phyloP scores from a whole-genome alignment of 2,888 invertebrate genomes.

The Heliconius charithonia region DNA sequence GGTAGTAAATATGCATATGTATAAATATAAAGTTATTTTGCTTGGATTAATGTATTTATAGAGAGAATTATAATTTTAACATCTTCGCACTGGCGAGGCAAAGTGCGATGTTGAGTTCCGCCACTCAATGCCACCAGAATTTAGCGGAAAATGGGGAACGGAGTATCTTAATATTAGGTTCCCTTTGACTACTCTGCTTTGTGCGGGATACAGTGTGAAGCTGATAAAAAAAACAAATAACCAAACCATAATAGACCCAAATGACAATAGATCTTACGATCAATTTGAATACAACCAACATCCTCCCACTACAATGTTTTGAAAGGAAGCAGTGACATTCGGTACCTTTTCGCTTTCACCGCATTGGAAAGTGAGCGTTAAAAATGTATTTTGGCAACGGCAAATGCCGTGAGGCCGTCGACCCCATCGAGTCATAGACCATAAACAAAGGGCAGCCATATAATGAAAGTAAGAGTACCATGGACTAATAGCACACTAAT shows the following conservation, averaged over 20 bases:
- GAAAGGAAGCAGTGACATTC: conserved; percentile 82
- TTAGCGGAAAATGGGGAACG: no score
- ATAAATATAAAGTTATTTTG: not conserved
- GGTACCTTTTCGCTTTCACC: conserved; percentile 83
- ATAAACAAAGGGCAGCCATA: conserved; percentile 78
- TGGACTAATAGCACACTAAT: conserved; percentile 4
- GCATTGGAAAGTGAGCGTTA: conserved; percentile 83
- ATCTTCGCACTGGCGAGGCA: no score
- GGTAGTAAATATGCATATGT: not conserved
- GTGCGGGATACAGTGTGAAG: no score
- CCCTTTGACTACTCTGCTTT: no score
- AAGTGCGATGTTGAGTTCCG: no score
- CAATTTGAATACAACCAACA: conserved; percentile 64
- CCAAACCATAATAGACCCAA: not conserved
- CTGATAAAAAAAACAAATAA: no score
- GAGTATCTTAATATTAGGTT: no score
- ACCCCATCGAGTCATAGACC: conserved; percentile 72
- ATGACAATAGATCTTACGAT: conserved; percentile 65
- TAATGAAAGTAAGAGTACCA: conserved; percentile 78
- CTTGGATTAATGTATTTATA: not conserved
- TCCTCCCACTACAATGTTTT: conserved; percentile 79
- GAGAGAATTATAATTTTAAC: not conserved
- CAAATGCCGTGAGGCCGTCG: conserved; percentile 75
- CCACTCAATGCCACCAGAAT: no score
- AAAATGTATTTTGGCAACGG: conserved; percentile 81